Base-by-base conservation (phyloP, 2,113 vertebrate genomes). In the Eleginops maclovinus region DNA sequence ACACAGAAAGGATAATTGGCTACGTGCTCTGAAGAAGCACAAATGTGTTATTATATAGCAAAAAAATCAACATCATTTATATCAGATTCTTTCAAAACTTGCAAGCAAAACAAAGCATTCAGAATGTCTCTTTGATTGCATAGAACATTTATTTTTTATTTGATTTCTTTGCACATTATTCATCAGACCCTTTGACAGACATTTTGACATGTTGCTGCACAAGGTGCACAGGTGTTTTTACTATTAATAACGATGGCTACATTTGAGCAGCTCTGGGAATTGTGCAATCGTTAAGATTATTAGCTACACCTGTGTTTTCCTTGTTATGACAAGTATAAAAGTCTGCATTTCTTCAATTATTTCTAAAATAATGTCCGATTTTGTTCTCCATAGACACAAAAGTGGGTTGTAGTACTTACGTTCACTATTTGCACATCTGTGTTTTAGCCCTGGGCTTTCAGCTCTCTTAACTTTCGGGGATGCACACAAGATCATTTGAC, bases 361-460 rank as follows among this genome's bases (percentile, higher is more conserved):
- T 31, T 59, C n/a, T 36, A 15, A 14, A n/a, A 53, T 24, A 2
- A 22, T 21, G 17, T 26, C 40, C 43, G 58, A 55, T 81, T 84
- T 84, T 86, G 53, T 74, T 68, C 62, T 84, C 65, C 64, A 77
- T 47, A 69, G 31, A 22, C 47, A 47, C 11, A 26, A 60, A 78
- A 66, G 4, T 51, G 7, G 24, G 43, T 41, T 70, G 3, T 24
- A 79, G 43, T 81, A 63, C 51, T 74, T 68, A 72, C 61, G 72
- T 84, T 86, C 47, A 65, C 11, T 60, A 58, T 59, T 77, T 77
- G 76, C 19, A 54, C 14, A 66, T 66, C 24, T 80, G n/a, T 71
- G 24, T 74, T 72, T 85, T 26, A 72, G 13, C 54, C 8, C 12
- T 75, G 15, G 4, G 19, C 15, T 24, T 67, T 75, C 31, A 55